Conservation (phyloP, 2,888 invertebrate genomes). For the Apantesis nais region DNA sequence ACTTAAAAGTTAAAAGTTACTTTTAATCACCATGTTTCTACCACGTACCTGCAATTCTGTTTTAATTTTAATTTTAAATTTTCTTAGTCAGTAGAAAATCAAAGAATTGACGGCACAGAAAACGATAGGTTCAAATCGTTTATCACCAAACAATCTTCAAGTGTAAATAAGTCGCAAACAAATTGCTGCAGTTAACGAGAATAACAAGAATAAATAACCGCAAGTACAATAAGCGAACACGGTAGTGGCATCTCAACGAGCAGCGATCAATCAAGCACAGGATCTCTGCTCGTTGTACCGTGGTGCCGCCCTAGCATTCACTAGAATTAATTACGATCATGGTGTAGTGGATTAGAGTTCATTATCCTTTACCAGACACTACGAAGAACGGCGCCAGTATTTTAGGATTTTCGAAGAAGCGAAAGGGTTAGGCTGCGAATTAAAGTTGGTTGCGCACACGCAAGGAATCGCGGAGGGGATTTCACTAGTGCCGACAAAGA, state of each 20-base stretch:
- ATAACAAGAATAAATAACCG: slow-evolving; percentile 51
- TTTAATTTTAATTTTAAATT: background rate
- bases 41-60: background rate
- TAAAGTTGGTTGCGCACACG: slow-evolving; percentile 64
- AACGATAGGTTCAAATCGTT: background rate
- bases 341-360: slow-evolving; percentile 56
- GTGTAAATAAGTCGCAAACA: slow-evolving; percentile 28
- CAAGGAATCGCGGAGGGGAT: slow-evolving; percentile 52
- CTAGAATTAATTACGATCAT: slow-evolving; percentile 59
- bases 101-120: background rate
- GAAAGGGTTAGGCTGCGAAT: slow-evolving; percentile 70
- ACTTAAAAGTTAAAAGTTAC: background rate
- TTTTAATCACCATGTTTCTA: background rate
- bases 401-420: slow-evolving; percentile 83
- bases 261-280: slow-evolving; percentile 76
- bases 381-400: slow-evolving; percentile 74
- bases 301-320: slow-evolving; percentile 75
- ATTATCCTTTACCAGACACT: slow-evolving; percentile 56
- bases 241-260: slow-evolving; percentile 49
- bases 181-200: slow-evolving; percentile 44
- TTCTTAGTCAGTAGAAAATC: background rate
- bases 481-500: slow-evolving; percentile 78
- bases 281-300: slow-evolving; percentile 79
- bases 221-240: slow-evolving; percentile 46
- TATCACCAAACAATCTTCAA: slow-evolving; percentile 22